These are phyloP conservation scores for Philereme transversata DNA, from an alignment of 2,888 invertebrate genomes.

Conservation along the genomic window DNA sequence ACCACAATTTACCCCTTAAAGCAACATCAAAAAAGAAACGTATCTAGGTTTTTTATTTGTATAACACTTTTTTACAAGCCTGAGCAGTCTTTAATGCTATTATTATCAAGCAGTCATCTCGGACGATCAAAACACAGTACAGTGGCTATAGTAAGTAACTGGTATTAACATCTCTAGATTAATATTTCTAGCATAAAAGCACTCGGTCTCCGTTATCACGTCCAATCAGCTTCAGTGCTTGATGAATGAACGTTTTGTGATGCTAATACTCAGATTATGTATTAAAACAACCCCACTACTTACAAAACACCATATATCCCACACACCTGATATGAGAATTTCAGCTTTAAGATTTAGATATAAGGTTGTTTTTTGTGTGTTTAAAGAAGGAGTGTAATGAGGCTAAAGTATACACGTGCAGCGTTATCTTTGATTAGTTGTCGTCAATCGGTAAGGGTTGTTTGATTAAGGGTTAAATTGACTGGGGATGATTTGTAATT, in stretches of 20 bases:
- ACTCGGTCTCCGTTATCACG: conserved; percentile 57
- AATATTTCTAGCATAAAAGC: conserved; percentile 37
- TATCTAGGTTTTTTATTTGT: no score
- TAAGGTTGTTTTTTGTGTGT: conserved; percentile 30
- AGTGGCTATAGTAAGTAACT: no score
- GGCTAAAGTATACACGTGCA: conserved; percentile 66
- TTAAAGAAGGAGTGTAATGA: conserved; percentile 50
- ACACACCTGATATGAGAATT: neutral
- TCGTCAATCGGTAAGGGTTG: conserved; percentile 40
- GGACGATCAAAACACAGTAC: no score
- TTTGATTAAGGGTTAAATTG: conserved; percentile 66
- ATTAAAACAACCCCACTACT: conserved; percentile 36
- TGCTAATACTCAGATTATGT: conserved; percentile 52
- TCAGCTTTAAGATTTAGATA: neutral
- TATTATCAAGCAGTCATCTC: no score
- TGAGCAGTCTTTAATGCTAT: no score
- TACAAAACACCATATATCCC: conserved; percentile 22
- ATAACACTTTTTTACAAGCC: no score
- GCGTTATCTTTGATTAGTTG: conserved; percentile 64
- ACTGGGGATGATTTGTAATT: conserved; percentile 72
- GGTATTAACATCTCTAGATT: conserved; percentile 52
- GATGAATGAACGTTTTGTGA: conserved; percentile 82
- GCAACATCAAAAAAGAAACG: no score
- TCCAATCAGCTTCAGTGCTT: conserved; percentile 70
- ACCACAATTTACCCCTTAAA: no score